These are phyloP conservation scores for Myripristis jacobus DNA, from an alignment of 2,797 vertebrate genomes.

Conservation along the genomic window DNA sequence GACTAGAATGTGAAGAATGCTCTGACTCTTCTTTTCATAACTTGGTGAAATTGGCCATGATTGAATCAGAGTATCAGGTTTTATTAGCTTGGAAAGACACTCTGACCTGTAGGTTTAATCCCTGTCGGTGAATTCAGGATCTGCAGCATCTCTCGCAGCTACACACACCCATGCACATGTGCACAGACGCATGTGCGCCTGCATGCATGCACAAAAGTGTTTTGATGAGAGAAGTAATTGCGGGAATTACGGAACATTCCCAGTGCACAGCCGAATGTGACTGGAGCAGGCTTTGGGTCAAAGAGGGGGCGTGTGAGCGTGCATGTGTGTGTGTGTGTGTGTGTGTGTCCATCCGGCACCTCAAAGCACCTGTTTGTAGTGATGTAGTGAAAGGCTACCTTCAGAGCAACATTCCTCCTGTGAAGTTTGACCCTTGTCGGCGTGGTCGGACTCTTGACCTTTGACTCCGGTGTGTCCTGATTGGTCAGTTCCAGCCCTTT, in stretches of 20 bases:
- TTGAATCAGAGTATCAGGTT: constrained; percentile 65
- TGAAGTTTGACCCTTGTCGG: constrained; percentile 35
- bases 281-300: constrained; percentile 31
- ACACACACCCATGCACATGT: constrained; percentile 10
- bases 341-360: constrained; percentile 10
- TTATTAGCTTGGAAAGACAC: constrained; percentile 51
- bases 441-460: constrained; percentile 24
- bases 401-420: constrained; percentile 39
- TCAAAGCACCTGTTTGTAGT: constrained; percentile 49
- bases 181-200: constrained; percentile 1
- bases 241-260: constrained; percentile 43
- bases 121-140: neutral
- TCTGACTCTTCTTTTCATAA: constrained; percentile 50
- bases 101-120: constrained; percentile 31
- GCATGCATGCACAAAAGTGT: constrained; percentile 3
- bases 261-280: constrained; percentile 46
- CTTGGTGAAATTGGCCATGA: constrained; percentile 53
- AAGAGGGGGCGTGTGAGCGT: constrained; percentile 23
- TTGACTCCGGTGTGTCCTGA: neutral
- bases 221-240: constrained; percentile 42
- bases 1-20: constrained; percentile 72
- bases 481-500: constrained; percentile 6
- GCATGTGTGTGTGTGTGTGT: constrained; percentile 26
- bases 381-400: constrained; percentile 37
- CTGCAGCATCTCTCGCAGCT: constrained; percentile 5